Conservation (phyloP, 2,113 vertebrate species). For the Xerus inauris region DNA sequence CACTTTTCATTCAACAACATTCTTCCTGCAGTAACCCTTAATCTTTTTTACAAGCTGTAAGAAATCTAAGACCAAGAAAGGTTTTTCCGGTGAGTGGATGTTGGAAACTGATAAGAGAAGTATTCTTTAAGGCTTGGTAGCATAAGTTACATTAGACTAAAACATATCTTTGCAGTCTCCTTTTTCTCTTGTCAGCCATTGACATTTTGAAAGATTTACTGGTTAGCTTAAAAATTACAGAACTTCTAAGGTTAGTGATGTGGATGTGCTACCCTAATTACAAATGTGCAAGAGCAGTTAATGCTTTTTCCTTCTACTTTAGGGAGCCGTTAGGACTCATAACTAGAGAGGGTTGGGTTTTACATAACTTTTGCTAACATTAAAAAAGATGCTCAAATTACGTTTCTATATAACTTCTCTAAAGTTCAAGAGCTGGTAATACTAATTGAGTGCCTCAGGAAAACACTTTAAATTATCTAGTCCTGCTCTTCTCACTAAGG, state of each 20-base stretch:
- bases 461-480: constrained; percentile 32
- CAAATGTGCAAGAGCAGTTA: not conserved
- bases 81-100: constrained; percentile 64
- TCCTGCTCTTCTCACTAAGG: not conserved
- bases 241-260: constrained; percentile 19
- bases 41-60: constrained; percentile 57
- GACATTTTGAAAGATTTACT: constrained; percentile 79
- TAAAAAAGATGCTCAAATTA: constrained; percentile 22
- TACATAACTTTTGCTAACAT: constrained; percentile 28
- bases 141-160: constrained; percentile 51
- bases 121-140: constrained; percentile 9
- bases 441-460: constrained; percentile 21
- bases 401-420: constrained; percentile 36
- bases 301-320: constrained; percentile 4
- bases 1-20: constrained; percentile 29
- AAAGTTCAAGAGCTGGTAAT: constrained; percentile 28
- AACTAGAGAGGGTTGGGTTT: constrained; percentile 23
- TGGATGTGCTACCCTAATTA: constrained; percentile 37
- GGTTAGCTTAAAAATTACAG: constrained; percentile 62
- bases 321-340: constrained; percentile 2
- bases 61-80: not conserved
- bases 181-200: constrained; percentile 68
- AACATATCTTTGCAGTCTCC: constrained; percentile 47
- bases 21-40: constrained; percentile 56
- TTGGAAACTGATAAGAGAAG: constrained; percentile 63